Conservation (phyloP, 2,113 vertebrate species). For the Bubalus kerabau region DNA sequence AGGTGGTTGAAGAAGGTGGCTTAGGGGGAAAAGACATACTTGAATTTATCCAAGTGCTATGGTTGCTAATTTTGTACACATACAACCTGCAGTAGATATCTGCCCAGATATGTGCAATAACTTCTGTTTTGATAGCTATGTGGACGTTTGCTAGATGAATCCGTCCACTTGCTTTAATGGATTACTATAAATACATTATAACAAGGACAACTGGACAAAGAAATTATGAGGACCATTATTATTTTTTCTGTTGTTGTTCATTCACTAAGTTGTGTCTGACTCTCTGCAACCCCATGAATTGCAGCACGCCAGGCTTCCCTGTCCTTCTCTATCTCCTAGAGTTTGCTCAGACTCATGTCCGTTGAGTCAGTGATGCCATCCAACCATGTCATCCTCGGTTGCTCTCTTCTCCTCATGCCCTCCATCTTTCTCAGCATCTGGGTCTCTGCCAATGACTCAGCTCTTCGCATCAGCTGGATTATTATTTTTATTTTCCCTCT, state of each 20-base stretch:
- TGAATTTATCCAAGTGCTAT: neutral
- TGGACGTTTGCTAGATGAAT: conserved; percentile 2
- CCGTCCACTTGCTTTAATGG: neutral
- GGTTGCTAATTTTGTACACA: neutral
- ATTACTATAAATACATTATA: neutral
- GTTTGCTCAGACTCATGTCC: neutral
- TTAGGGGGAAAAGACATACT: neutral
- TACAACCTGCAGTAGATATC: neutral
- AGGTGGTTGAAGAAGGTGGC: neutral
- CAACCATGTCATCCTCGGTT: neutral
- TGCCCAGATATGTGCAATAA: neutral
- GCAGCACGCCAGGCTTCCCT: neutral
- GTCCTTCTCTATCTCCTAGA: neutral
- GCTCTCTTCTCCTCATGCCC: neutral
- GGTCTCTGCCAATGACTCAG: neutral
- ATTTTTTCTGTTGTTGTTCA: neutral
- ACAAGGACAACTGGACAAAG: neutral
- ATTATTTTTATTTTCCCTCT: neutral
- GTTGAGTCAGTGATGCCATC: neutral
- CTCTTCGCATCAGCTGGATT: neutral
- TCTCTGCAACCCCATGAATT: neutral
- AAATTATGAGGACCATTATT: neutral
- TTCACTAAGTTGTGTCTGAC: neutral
- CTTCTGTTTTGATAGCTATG: neutral
- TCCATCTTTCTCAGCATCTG: neutral